Conservation (phyloP, 2,888 invertebrate species). For the Siphonodentalium dalli region DNA sequence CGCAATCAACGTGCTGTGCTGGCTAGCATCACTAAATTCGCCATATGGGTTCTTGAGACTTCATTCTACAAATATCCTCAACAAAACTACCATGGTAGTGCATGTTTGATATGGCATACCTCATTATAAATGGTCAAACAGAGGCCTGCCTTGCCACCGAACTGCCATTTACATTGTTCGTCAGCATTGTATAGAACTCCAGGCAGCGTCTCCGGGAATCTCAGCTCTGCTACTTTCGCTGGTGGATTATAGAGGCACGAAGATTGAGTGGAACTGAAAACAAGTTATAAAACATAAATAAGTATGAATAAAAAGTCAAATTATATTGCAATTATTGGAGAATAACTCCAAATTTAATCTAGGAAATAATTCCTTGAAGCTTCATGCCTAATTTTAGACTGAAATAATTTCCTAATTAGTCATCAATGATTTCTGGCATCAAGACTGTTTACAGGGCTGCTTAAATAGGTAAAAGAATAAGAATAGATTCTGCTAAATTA, state of each 20-base stretch:
- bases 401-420: not conserved
- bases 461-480: not conserved
- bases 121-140: too few relatives aligned
- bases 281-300: not conserved
- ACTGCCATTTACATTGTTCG: conserved; percentile 52
- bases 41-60: too few relatives aligned
- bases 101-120: too few relatives aligned
- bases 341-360: too few relatives aligned
- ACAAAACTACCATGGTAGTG: too few relatives aligned
- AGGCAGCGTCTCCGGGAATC: conserved; percentile 49
- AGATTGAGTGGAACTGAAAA: conserved; percentile 43
- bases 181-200: conserved; percentile 51
- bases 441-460: not conserved
- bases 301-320: not conserved
- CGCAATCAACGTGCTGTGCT: too few relatives aligned
- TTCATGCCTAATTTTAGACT: not conserved
- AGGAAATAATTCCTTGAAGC: too few relatives aligned
- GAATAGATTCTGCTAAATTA: too few relatives aligned
- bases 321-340: not conserved
- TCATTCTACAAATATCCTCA: too few relatives aligned
- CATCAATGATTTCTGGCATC: not conserved
- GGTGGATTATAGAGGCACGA: conserved; percentile 45
- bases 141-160: conserved; percentile 47
- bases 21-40: too few relatives aligned
- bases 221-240: conserved; percentile 45